Evolutionary conservation across 2,888 invertebrate species (phyloP), one percentile per base, ranked within the genome.

Genomic region (Poecilobothrus nobilitatus): DNA sequence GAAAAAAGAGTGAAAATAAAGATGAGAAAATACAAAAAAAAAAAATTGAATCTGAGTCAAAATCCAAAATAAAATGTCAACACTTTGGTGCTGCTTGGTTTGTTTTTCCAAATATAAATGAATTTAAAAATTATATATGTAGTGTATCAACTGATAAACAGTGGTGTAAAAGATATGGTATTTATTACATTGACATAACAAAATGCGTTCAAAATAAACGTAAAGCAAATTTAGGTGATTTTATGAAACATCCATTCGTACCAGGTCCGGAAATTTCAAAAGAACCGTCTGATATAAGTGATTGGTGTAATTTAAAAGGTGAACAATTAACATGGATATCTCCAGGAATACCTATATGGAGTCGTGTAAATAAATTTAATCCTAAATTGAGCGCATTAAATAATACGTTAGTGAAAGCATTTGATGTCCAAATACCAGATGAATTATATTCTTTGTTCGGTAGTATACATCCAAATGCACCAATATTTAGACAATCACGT

Each of bases 391-490:
- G 5, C 27, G 7, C 53, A 53, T 10, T 10, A 10, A 12, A 18
- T 12, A 18, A 18, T 53, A 15, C 7, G 2, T 12, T 15, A 53
- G 18, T 6, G 7, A 53, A 53, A 53, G 76, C 78, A 66, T 91
- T 86, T 85, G 86, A 89, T 71, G 84, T 89, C 1, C 89, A 91
- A 76, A 88, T 88, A 72, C 84, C 86, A 3, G 85, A 87, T 1
- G 88, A 88, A 71, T 78, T 91, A 0, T 90, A 84, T 81, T 89
- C 90, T 0, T 78, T 91, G 1, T 87, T 88, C 85, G 89, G 90
- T 1, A 84, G 84, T 44, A 75, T 89, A 20, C 88, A 89, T 80
- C 88, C 89, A 4, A 78, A 83, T 67, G 86, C 88, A 53, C 74
- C 77, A 0, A 84, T 83, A 72, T 91, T 91, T 76, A 80, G 82